Evolutionary conservation across 2,113 vertebrate species (phyloP), one percentile per base, ranked within the genome.

Genomic region (Narcine bancroftii): DNA sequence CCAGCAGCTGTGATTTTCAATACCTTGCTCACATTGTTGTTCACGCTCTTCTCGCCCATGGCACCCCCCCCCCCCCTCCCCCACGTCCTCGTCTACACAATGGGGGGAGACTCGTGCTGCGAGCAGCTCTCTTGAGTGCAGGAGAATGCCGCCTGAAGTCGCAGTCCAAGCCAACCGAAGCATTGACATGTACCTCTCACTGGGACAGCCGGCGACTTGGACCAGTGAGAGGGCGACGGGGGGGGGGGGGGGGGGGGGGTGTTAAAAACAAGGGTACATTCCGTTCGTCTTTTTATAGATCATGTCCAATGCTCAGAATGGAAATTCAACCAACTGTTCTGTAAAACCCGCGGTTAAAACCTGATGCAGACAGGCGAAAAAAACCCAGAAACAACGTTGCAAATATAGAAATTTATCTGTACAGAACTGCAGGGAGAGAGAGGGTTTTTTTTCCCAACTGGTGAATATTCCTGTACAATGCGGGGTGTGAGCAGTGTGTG

Each of bases 361-460:
- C 89, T 91, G 89, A 69, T 71, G 71, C 89, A 91, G 71, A 91
- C 89, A 69, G 63, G 89, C 11, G 26, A 47, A 69, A 91, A 69
- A 66, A 69, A 71, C 56, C 65, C 63, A 91, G 89, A 91, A 91
- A 91, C 89, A 91, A 69, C 96, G 94, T 97, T 97, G 97, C 96
- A 98, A 98, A 98, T 99, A 98, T 98, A 97, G 96, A 99, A 97
- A 97, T 96, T 96, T 97, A 97, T 98, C 97, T 99, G 97, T 98
- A 98, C 97, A 98, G 95, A 95, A 96, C 94, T 94, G 94, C 92
- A 92, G 81, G 53, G 53, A n/a, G 6, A n/a, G 36, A 36, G 81
- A 4, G 81, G 15, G 92, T 93, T 93, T 19, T n/a, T n/a, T n/a
- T n/a, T n/a, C n/a, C n/a, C n/a, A n/a, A 95, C 94, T 94, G 94